Base-by-base conservation (phyloP, 2,113 vertebrate species). In the Junco hyemalis region DNA sequence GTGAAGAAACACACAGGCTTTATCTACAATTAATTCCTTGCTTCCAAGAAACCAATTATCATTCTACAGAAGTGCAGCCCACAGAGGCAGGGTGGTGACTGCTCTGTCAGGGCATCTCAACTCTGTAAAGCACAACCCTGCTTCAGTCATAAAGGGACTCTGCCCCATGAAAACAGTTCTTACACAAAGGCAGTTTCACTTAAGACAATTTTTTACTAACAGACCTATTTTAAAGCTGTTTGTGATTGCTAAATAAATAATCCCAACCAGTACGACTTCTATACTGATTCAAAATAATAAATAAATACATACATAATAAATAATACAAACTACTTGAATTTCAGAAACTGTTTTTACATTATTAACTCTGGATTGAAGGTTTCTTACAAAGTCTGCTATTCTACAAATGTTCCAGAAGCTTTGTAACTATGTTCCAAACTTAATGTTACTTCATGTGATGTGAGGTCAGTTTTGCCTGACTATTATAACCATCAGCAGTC, bases 51-150 rank as follows among this genome's bases (percentile, higher is more conserved):
- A 44, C 18, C 31, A 35, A 5, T 59, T 77, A 44, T 29, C 15
- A 33, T 65, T 70, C 64, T 74, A 29, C 60, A 35, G 24, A 45
- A 77, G 68, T 21, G 50, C 15, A 77, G 50, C 68, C 64, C 12
- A 1, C 2, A 10, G 74, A 76, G 5, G 5, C 25, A 59, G 65
- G 12, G 50, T 47, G 69, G 50, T 0, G 0, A 72, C 45, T 45
- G 40, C 44, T 73, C 64, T 33, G 17, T 24, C 28, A 3, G 69
- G 40, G 36, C 33, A 85, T 29, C 35, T 63, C 70, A 70, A 21
- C 56, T 68, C 73, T 65, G 3, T 28, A 48, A 60, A 72, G n/a
- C 63, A 54, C 31, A 57, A 14, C 17, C 48, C 28, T 31, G 2
- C 53, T 79, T 64, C 38, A 76, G 13, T n/a, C 51, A 50, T 3